Evolutionary conservation across 1,140 invertebrate species (phyloP).

Genomic region (Oppia nitens): DNA sequence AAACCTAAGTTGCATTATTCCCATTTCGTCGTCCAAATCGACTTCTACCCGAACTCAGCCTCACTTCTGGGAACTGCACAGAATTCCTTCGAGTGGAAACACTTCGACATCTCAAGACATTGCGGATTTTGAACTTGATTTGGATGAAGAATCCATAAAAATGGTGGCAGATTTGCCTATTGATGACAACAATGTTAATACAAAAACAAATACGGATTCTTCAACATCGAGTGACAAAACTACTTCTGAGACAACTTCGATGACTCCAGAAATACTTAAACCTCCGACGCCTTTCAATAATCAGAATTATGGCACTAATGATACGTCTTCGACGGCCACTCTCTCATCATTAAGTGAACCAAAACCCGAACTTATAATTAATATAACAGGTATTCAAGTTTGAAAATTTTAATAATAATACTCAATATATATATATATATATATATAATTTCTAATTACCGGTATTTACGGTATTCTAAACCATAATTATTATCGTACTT

Average conservation of each 20-base stretch:
- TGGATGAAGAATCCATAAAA: constrained; percentile 12
- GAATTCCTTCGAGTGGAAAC: constrained; percentile 18
- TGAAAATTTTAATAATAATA: too few species aligned
- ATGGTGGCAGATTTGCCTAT: neutral
- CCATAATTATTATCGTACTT: too few species aligned
- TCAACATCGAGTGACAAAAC: neutral
- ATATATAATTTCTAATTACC: too few species aligned
- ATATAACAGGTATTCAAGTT: neutral
- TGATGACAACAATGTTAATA: neutral
- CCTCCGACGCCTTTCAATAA: constrained; percentile 12
- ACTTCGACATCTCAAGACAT: constrained; percentile 22
- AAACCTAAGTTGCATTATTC: constrained; percentile 16
- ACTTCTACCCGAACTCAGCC: neutral
- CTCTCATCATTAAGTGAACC: neutral
- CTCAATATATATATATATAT: too few species aligned
- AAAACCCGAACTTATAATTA: neutral
- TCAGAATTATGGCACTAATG: neutral
- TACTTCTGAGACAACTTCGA: neutral
- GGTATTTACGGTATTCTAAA: too few species aligned
- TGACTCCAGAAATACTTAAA: constrained; percentile 9
- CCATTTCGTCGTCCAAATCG: neutral
- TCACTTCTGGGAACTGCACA: neutral
- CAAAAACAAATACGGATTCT: neutral
- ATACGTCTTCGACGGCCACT: neutral
- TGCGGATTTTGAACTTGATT: constrained; percentile 21